Conservation (phyloP, 2,888 invertebrate genomes). For the Rhamnusium bicolor region DNA sequence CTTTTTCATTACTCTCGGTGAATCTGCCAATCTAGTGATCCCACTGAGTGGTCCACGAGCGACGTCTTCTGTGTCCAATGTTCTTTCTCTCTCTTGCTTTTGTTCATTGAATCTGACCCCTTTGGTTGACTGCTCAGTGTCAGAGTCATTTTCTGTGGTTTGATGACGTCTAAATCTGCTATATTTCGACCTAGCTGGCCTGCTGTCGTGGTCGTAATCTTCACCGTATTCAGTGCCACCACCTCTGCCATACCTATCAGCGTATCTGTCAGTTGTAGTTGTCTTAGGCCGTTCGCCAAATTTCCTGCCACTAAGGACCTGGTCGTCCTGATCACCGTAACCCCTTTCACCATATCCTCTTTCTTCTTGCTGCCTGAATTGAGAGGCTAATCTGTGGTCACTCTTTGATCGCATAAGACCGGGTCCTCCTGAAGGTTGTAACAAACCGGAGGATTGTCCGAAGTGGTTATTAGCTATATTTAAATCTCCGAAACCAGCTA, state of each 20-base stretch:
- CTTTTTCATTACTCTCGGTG: conserved; percentile 90
- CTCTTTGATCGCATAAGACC: conserved; percentile 94
- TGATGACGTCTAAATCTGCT: conserved; percentile 72
- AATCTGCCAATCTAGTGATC: conserved; percentile 89
- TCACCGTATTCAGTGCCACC: conserved; percentile 76
- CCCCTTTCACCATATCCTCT: conserved; percentile 71
- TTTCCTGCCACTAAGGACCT: conserved; percentile 82
- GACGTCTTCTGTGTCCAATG: conserved; percentile 91
- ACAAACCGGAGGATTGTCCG: conserved; percentile 71
- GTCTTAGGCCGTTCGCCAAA: conserved; percentile 80
- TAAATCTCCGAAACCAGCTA: conserved; percentile 92
- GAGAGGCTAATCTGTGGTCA: conserved; percentile 91
- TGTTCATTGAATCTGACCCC: conserved; percentile 78
- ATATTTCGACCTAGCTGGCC: conserved; percentile 79
- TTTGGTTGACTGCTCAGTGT: conserved; percentile 77
- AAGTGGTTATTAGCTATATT: conserved; percentile 81
- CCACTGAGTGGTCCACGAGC: conserved; percentile 90
- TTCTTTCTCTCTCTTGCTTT: conserved; percentile 79
- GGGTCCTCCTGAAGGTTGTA: conserved; percentile 77
- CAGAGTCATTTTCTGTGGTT: conserved; percentile 84
- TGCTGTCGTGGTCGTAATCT: conserved; percentile 79
- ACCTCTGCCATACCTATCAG: conserved; percentile 62
- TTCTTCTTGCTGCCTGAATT: conserved; percentile 88
- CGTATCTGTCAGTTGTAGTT: conserved; percentile 51
- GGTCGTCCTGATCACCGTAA: conserved; percentile 76